Base-by-base conservation (phyloP, 2,888 invertebrate species). In the Spatulosminthurus flaviceps region DNA sequence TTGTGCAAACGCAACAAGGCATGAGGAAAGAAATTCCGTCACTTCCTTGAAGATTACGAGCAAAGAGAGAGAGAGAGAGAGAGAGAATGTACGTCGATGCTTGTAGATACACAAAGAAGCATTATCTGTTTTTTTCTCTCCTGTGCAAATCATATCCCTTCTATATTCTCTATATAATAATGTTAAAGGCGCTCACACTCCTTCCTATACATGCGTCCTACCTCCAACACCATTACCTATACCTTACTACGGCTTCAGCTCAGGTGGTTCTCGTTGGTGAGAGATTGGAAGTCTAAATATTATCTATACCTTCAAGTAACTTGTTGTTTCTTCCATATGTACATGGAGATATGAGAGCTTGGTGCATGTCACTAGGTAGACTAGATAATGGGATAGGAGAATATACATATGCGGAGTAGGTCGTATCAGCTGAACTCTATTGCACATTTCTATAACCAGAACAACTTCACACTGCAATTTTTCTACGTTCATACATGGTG, bases 1-100 rank as follows among this genome's bases (percentile, higher is more conserved):
- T 79, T 79, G 79, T 77, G 72, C 77, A 72, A 79, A 79, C 76
- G 77, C 79, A 77, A 76, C 79, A 79, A 71, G 76, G 76, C 76
- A 76, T 76, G 67, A 76, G 76, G 76, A 43, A 73, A 73, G 73
- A 75, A 75, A 76, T 34, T 43, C 67, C 76, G 76, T 76, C 76
- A 76, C 69, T 76, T 76, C 76, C 76, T 76, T 76, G 76, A 76
- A 76, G 76, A 76, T 76, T 61, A 75, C 74, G 60, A 60, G 71
- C 69, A 69, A 26, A 51, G 51, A 19, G 51, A 51, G 51, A 51
- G 51, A 24, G 60, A 60, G 60, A 60, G 60, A 60, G 60, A 60
- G 60, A 60, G 60, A 60, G 60, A 60, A 64, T 26, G 26, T 26
- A 64, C 64, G 16, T n/a, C 34, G 9, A 34, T 34, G 9, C n/a